These are phyloP conservation scores for Dromius quadrimaculatus DNA, from an alignment of 2,888 invertebrate genomes.

Conservation along the genomic window DNA sequence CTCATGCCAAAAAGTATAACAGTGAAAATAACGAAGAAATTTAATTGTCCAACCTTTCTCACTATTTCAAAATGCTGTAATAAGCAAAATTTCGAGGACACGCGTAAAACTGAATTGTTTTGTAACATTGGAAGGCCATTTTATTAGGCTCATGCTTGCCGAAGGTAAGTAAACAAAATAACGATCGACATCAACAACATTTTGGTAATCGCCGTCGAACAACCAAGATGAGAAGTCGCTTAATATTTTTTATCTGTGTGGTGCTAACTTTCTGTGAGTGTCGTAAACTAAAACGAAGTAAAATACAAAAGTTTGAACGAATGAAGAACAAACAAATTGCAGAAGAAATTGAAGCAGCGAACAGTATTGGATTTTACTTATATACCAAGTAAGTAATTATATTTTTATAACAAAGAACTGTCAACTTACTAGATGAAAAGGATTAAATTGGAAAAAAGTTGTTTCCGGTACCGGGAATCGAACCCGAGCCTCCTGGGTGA, in stretches of 20 bases:
- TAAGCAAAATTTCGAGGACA: conserved; percentile 21
- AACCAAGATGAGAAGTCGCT: conserved; percentile 5
- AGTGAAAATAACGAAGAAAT: too few relatives aligned
- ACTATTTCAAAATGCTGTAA: not conserved
- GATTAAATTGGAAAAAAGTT: too few relatives aligned
- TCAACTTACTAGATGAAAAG: too few relatives aligned
- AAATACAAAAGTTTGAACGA: conserved; percentile 2
- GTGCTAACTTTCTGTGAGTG: not conserved
- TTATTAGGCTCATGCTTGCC: not conserved
- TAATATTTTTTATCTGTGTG: conserved; percentile 9
- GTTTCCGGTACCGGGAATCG: conserved; percentile 79
- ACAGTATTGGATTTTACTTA: conserved; percentile 37
- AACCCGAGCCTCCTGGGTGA: conserved; percentile 82
- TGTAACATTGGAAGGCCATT: conserved; percentile 18
- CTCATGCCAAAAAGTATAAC: too few relatives aligned
- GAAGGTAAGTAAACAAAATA: conserved; percentile 28
- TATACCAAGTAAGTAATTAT: conserved; percentile 31
- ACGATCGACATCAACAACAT: not conserved
- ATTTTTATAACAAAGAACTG: conserved; percentile 10
- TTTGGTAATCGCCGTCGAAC: conserved; percentile 1
- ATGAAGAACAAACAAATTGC: not conserved
- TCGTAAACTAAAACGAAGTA: not conserved
- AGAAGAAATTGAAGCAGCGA: not conserved
- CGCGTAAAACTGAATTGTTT: conserved; percentile 7
- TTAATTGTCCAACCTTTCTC: too few relatives aligned